Conservation (phyloP, 2,113 vertebrate genomes). For the Peromyscus californicus region DNA sequence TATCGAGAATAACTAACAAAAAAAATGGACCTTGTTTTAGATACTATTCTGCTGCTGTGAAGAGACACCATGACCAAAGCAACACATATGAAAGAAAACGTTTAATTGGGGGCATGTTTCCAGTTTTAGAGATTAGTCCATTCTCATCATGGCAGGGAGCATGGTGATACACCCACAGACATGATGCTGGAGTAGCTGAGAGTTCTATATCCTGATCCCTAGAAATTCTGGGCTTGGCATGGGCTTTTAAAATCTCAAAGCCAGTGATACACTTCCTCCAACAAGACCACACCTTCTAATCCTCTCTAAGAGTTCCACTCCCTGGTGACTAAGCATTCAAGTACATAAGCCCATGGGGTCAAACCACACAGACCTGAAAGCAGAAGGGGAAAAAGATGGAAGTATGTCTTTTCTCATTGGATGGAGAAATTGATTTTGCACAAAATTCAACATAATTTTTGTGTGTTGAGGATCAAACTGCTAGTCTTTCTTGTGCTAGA, state of each 20-base stretch:
- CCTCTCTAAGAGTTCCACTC: neutral
- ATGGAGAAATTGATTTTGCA: neutral
- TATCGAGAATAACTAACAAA: neutral
- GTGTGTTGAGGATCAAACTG: neutral
- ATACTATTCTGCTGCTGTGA: neutral
- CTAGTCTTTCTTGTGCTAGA: neutral
- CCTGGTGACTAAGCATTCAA: neutral
- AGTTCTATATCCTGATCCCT: neutral
- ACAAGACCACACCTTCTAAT: neutral
- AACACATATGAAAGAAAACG: neutral
- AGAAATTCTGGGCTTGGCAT: neutral
- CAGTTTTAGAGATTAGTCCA: neutral
- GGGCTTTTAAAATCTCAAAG: neutral
- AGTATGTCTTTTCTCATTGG: neutral
- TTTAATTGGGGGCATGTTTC: neutral
- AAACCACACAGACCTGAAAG: neutral
- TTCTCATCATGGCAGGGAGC: neutral
- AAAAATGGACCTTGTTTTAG: neutral
- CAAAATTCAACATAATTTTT: neutral
- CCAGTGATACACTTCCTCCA: neutral
- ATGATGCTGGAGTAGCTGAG: neutral
- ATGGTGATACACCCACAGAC: no score
- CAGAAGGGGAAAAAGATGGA: neutral
- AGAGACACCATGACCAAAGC: neutral
- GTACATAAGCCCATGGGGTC: neutral